phyloP scores from a whole-genome alignment of 2,888 invertebrate species.

The Allolobophora icterica region DNA sequence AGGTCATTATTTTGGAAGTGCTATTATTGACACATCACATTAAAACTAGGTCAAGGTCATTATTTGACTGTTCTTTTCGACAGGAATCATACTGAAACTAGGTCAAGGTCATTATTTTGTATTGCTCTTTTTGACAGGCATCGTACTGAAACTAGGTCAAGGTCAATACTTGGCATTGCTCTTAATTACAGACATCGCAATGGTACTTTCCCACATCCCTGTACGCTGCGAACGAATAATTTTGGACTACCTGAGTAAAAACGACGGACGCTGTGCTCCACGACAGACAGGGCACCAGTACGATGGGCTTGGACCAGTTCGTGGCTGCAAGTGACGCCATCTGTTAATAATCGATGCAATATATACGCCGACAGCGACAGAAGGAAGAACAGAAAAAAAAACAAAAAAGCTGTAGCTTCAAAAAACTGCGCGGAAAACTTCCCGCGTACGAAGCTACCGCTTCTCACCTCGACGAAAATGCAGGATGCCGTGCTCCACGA shows the following conservation, averaged over 20 bases:
- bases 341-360: slow-evolving; percentile 68
- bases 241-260: slow-evolving; percentile 73
- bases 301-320: slow-evolving; percentile 92
- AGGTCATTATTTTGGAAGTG: too few species aligned
- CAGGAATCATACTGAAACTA: too few species aligned
- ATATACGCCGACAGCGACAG: not conserved
- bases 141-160: not conserved
- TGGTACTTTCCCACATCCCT: not conserved
- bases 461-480: slow-evolving; percentile 78
- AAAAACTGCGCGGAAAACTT: not conserved
- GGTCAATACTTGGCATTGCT: not conserved
- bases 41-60: too few species aligned
- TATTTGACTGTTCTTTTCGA: too few species aligned
- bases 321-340: slow-evolving; percentile 97
- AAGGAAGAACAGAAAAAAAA: slow-evolving; percentile 1
- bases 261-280: slow-evolving; percentile 97
- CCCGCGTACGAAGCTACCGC: not conserved
- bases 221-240: not conserved
- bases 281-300: slow-evolving; percentile 91
- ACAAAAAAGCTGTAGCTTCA: not conserved
- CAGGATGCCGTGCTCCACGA: slow-evolving; percentile 97
- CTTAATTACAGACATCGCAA: too few species aligned
- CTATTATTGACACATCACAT: too few species aligned
- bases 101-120: too few species aligned
- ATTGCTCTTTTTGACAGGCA: too few species aligned